phyloP scores from a whole-genome alignment of 2,888 invertebrate species.

The Hofmannophila pseudospretella region DNA sequence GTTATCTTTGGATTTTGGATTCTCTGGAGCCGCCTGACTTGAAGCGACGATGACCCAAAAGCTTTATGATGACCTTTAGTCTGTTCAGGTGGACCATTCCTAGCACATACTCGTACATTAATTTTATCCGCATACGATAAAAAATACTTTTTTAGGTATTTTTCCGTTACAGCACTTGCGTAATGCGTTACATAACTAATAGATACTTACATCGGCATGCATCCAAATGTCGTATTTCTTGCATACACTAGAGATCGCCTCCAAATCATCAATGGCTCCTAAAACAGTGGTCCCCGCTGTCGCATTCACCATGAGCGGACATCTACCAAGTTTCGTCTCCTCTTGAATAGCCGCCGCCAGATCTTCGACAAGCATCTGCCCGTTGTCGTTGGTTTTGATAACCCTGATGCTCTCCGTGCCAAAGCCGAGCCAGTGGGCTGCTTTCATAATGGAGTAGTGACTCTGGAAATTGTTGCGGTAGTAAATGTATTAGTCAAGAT shows the following conservation, averaged over 20 bases:
- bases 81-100: too few species aligned
- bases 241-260: constrained; percentile 82
- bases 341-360: constrained; percentile 77
- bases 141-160: too few species aligned
- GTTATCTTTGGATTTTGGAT: too few species aligned
- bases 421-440: constrained; percentile 90
- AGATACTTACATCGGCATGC: constrained; percentile 89
- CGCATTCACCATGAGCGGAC: constrained; percentile 84
- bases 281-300: constrained; percentile 90
- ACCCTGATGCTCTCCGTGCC: constrained; percentile 84
- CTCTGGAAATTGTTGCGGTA: too few species aligned
- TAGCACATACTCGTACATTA: too few species aligned
- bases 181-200: too few species aligned
- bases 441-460: constrained; percentile 90
- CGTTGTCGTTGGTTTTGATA: constrained; percentile 82
- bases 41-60: too few species aligned
- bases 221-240: constrained; percentile 84
- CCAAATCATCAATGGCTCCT: constrained; percentile 88
- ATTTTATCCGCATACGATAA: too few species aligned
- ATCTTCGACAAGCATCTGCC: constrained; percentile 81
- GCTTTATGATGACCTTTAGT: too few species aligned
- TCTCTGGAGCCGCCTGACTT: too few species aligned
- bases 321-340: constrained; percentile 60
- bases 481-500: too few species aligned
- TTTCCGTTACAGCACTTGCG: too few species aligned